phyloP scores from a whole-genome alignment of 1,140 invertebrate species.

The Meteorus sp. region DNA sequence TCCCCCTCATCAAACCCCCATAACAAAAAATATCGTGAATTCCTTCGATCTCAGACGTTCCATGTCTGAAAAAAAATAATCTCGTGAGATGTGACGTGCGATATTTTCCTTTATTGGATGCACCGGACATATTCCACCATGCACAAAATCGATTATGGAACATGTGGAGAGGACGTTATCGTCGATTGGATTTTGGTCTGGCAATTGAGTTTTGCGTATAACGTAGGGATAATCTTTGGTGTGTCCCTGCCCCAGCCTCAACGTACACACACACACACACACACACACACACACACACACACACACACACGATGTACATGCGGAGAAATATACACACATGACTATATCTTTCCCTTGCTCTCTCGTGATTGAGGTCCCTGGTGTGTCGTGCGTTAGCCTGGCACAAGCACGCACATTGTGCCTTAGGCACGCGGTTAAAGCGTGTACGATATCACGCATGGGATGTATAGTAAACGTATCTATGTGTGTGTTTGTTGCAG shows the following conservation, averaged over 20 bases:
- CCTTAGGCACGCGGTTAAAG: background rate
- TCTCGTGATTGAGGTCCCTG: background rate
- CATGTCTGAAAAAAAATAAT: no score
- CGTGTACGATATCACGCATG: background rate
- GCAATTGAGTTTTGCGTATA: conserved; percentile 55
- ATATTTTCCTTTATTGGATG: background rate
- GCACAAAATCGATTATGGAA: conserved; percentile 22
- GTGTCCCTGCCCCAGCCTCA: background rate
- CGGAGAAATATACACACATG: no score
- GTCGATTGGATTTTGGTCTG: conserved; percentile 55
- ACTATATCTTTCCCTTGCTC: no score
- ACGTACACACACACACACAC: background rate
- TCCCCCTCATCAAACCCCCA: no score
- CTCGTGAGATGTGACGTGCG: no score
- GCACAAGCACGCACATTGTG: background rate
- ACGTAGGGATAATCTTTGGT: conserved; percentile 53
- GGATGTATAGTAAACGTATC: background rate
- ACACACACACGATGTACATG: no score
- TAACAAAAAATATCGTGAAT: no score
- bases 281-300: no score
- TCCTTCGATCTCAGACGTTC: no score
- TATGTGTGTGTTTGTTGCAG: background rate
- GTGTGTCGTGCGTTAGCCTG: conserved; percentile 12
- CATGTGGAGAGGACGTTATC: conserved; percentile 24
- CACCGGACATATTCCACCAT: conserved; percentile 17